phyloP scores from a whole-genome alignment of 2,888 invertebrate genomes.

The Deilephila elpenor region DNA sequence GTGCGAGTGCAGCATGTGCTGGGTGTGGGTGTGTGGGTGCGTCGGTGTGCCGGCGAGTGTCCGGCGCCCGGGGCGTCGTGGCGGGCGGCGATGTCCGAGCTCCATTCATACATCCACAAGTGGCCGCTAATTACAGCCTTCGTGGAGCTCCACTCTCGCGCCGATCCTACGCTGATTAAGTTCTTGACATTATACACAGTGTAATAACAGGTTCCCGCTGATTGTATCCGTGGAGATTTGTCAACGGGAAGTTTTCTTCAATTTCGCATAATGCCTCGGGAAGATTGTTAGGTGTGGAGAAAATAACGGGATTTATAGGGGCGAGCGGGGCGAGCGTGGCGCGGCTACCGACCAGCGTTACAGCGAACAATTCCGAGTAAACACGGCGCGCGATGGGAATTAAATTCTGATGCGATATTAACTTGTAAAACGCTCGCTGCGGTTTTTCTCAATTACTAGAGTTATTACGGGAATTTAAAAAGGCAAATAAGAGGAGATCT shows the following conservation, averaged over 20 bases:
- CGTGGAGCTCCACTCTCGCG: conserved; percentile 48
- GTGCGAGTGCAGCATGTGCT: conserved; percentile 14
- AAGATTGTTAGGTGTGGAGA: conserved; percentile 40
- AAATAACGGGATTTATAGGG: conserved; percentile 55
- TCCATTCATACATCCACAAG: conserved; percentile 79
- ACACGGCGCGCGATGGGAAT: conserved; percentile 65
- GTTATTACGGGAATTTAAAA: background rate
- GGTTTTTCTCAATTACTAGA: conserved; percentile 51
- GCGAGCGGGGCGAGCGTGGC: conserved; percentile 26
- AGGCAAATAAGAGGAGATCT: background rate
- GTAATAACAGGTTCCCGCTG: conserved; percentile 28
- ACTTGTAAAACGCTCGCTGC: conserved; percentile 58
- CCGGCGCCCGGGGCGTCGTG: conserved; percentile 55
- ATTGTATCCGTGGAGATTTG: conserved; percentile 27
- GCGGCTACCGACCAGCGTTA: background rate
- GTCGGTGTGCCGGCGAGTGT: conserved; percentile 22
- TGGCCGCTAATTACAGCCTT: conserved; percentile 73
- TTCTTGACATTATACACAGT: conserved; percentile 61
- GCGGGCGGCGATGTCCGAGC: conserved; percentile 54
- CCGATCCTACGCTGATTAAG: conserved; percentile 71
- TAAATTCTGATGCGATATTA: conserved; percentile 74
- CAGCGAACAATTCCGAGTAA: conserved; percentile 60
- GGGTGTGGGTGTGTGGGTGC: background rate
- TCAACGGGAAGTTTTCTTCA: conserved; percentile 26
- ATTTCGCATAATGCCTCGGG: conserved; percentile 27